Evolutionary conservation across 2,888 invertebrate species (phyloP).

Genomic region (Tyria jacobaeae): DNA sequence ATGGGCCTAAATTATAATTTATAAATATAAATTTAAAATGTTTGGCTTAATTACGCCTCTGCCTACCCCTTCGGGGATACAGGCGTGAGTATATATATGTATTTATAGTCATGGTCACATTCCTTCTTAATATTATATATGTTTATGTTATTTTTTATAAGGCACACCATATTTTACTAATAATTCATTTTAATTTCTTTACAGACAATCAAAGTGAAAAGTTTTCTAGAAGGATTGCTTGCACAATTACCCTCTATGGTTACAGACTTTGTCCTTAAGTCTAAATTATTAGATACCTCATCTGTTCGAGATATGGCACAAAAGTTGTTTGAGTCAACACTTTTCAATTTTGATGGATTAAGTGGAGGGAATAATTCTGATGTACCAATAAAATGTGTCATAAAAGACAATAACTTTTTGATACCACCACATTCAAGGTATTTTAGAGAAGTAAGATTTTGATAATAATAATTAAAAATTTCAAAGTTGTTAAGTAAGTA

Average conservation of each 20-base stretch:
- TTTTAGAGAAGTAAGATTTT: slow-evolving; percentile 23
- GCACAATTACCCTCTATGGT: slow-evolving; percentile 50
- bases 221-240: slow-evolving; percentile 56
- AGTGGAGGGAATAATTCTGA: slow-evolving; percentile 87
- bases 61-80: no score
- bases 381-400: slow-evolving; percentile 77
- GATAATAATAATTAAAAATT: neutral
- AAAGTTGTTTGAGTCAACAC: slow-evolving; percentile 64
- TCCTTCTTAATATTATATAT: no score
- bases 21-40: no score
- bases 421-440: slow-evolving; percentile 88
- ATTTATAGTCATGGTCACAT: no score
- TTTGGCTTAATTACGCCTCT: no score
- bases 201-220: slow-evolving; percentile 62
- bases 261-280: slow-evolving; percentile 46
- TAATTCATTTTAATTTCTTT: slow-evolving; percentile 35
- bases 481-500: no score
- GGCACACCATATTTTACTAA: neutral
- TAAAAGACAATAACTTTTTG: slow-evolving; percentile 84
- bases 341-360: slow-evolving; percentile 61
- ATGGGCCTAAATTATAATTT: no score
- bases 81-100: no score
- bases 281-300: slow-evolving; percentile 66
- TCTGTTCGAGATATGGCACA: slow-evolving; percentile 63
- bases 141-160: neutral